phyloP scores from a whole-genome alignment of 2,113 vertebrate species.

The Hyperopisus bebe region DNA sequence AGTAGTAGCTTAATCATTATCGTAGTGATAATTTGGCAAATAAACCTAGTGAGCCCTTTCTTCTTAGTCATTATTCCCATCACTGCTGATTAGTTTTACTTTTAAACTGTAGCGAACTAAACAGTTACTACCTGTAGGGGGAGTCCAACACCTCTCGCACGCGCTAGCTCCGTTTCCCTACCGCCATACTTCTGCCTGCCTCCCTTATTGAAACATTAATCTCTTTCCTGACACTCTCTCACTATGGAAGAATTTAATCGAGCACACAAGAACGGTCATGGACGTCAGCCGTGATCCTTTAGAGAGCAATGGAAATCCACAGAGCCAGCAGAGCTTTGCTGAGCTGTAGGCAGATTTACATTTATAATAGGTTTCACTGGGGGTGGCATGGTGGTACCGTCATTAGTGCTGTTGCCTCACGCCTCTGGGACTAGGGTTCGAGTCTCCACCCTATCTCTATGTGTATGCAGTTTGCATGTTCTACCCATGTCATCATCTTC shows the following conservation, averaged over 20 bases:
- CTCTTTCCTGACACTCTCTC: not conserved
- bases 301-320: not conserved
- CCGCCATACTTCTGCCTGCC: not conserved
- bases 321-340: not conserved
- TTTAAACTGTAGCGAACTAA: not conserved
- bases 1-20: not conserved
- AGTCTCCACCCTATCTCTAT: not conserved
- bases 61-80: not conserved
- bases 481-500: not conserved
- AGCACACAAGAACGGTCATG: not conserved
- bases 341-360: not conserved
- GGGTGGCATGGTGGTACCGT: not conserved
- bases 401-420: not conserved
- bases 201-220: not conserved
- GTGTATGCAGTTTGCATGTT: not conserved
- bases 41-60: not conserved
- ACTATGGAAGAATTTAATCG: not conserved
- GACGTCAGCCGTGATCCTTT: not conserved
- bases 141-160: not conserved
- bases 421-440: not conserved
- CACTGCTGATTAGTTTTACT: not conserved
- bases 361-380: not conserved
- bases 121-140: not conserved
- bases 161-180: not conserved
- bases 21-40: not conserved